Evolutionary conservation across 2,888 invertebrate species (phyloP).

Genomic region (Dyspetes luteomarginatus): DNA sequence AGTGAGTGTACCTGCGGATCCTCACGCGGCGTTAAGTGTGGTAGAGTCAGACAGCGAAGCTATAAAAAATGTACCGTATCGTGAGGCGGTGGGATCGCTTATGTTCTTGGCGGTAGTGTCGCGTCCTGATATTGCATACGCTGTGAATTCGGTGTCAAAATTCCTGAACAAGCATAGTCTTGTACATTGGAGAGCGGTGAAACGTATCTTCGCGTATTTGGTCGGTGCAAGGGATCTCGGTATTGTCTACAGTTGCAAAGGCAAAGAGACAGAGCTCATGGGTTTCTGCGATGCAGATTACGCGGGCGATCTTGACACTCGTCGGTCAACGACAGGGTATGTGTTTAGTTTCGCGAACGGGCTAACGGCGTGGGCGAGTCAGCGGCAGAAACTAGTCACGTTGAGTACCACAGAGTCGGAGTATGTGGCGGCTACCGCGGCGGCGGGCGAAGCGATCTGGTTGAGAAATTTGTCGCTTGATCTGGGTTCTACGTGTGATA

Average conservation of each 20-base stretch:
- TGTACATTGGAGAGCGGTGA: conserved; percentile 65
- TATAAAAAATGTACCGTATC: conserved; percentile 56
- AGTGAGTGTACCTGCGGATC: conserved; percentile 59
- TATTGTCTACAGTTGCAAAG: conserved; percentile 54
- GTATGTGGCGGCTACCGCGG: conserved; percentile 13
- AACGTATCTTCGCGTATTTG: conserved; percentile 61
- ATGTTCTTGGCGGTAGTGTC: conserved; percentile 64
- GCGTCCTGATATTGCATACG: conserved; percentile 64
- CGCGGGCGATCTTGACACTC: conserved; percentile 23
- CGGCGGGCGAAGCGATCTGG: conserved; percentile 13
- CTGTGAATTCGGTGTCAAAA: conserved; percentile 62
- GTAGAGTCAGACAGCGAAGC: conserved; percentile 29
- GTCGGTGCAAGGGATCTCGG: conserved; percentile 47
- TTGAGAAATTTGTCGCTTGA: background rate
- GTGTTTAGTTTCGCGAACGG: conserved; percentile 20
- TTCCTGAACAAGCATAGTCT: conserved; percentile 57
- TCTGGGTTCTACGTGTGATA: conserved; percentile 13
- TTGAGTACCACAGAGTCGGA: conserved; percentile 25
- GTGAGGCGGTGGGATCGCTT: conserved; percentile 68
- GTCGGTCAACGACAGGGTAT: conserved; percentile 25
- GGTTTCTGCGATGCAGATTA: conserved; percentile 53
- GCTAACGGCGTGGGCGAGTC: conserved; percentile 22
- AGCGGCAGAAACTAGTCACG: background rate
- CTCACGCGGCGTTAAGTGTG: conserved; percentile 51
- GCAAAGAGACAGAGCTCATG: conserved; percentile 28